phyloP scores from a whole-genome alignment of 2,888 invertebrate genomes.

The Rutpela maculata region DNA sequence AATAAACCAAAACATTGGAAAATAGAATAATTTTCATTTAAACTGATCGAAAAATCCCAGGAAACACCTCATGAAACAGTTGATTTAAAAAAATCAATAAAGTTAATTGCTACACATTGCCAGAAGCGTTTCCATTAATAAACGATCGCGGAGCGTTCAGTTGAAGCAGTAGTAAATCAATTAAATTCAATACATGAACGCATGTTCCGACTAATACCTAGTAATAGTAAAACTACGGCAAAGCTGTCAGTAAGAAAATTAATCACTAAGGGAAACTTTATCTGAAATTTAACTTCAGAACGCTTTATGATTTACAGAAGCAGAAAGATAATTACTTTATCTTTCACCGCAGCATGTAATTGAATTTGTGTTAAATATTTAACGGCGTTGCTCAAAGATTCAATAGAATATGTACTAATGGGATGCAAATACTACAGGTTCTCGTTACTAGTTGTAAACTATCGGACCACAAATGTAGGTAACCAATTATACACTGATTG shows the following conservation, averaged over 20 bases:
- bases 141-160: background rate
- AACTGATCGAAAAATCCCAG: no score
- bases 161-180: constrained; percentile 17
- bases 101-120: background rate
- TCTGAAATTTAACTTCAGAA: background rate
- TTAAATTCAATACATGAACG: constrained; percentile 19
- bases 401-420: background rate
- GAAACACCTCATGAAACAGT: no score
- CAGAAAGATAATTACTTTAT: constrained; percentile 12
- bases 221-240: constrained; percentile 22
- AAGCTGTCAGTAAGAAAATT: constrained; percentile 29
- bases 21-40: no score
- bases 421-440: no score
- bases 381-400: background rate
- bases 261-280: constrained; percentile 21
- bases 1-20: no score
- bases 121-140: background rate
- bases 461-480: no score
- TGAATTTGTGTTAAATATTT: constrained; percentile 10
- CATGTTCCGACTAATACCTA: constrained; percentile 15
- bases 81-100: background rate
- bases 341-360: constrained; percentile 3
- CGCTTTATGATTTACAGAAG: constrained; percentile 19
- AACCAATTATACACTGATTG: no score
- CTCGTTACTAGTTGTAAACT: no score